Percentiles rank a stretch among this genome's conserved stretches.
Evolutionary conservation across 2,113 vertebrate genomes (phyloP).

Genomic region (Gasterosteus aculeatus): DNA sequence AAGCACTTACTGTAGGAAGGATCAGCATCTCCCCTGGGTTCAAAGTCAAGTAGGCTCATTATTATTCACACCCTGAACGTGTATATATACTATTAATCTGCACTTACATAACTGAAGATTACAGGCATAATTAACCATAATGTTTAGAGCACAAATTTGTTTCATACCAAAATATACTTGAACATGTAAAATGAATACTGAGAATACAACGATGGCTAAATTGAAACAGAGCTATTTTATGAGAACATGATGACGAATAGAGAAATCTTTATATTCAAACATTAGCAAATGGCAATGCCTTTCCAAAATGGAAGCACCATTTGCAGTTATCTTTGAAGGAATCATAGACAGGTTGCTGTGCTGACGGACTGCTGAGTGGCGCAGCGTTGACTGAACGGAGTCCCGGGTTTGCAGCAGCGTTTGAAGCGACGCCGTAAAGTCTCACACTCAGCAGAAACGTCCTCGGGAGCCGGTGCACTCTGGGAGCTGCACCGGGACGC

Average conservation of each 20-base stretch:
- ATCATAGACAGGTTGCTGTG: neutral
- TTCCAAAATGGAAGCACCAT: neutral
- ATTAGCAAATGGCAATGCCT: neutral
- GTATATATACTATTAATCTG: conserved; percentile 27
- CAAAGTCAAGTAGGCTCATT: conserved; percentile 22
- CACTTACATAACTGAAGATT: conserved; percentile 50
- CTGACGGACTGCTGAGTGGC: conserved; percentile 60
- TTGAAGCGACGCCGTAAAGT: conserved; percentile 56
- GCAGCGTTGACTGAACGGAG: conserved; percentile 73
- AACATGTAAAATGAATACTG: neutral
- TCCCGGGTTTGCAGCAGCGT: conserved; percentile 64
- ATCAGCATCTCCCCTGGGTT: conserved; percentile 23
- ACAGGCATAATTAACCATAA: conserved; percentile 28
- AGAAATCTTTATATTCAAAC: neutral
- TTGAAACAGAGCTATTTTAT: neutral
- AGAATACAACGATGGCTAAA: neutral
- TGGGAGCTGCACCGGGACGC: conserved; percentile 44
- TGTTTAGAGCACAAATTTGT: conserved; percentile 7
- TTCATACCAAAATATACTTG: neutral
- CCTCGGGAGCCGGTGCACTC: conserved; percentile 51
- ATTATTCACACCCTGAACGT: conserved; percentile 17
- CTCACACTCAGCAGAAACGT: conserved; percentile 74
- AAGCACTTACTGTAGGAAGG: neutral
- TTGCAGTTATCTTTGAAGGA: neutral
- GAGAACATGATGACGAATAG: neutral